A percentile compares a stretch with the other conserved stretches of the same genome.
These are phyloP conservation scores for Drosophila bocki DNA, from an alignment of 1,140 invertebrate genomes.

Conservation along the genomic window DNA sequence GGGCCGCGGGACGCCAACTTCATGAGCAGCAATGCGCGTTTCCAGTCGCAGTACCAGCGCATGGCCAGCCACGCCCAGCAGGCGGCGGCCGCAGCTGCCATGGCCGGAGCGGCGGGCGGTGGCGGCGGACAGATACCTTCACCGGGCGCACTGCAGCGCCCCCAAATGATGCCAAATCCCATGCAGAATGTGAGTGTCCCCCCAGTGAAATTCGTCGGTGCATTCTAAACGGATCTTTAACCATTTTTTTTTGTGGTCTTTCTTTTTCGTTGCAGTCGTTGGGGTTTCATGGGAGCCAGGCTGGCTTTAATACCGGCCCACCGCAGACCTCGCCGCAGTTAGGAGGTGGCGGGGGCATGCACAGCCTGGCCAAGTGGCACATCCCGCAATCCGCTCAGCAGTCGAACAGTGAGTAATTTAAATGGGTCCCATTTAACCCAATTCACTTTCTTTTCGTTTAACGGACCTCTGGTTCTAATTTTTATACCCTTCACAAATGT, in stretches of 20 bases:
- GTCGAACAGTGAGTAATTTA: constrained; percentile 79
- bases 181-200: constrained; percentile 79
- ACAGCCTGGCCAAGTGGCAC: constrained; percentile 87
- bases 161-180: constrained; percentile 79
- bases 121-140: constrained; percentile 79
- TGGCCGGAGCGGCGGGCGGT: constrained; percentile 64
- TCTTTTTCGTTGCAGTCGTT: constrained; percentile 62
- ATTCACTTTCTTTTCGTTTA: neutral
- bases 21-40: constrained; percentile 80
- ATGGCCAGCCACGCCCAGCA: constrained; percentile 83
- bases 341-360: constrained; percentile 68
- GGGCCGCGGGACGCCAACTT: constrained; percentile 71
- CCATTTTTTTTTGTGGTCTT: neutral
- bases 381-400: constrained; percentile 87
- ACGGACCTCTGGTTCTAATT: neutral
- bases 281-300: constrained; percentile 85
- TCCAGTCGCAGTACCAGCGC: constrained; percentile 80
- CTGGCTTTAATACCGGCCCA: constrained; percentile 82
- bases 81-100: constrained; percentile 76
- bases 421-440: neutral
- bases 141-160: constrained; percentile 72
- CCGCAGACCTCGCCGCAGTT: constrained; percentile 75
- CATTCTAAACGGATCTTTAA: neutral
- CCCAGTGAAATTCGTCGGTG: neutral
- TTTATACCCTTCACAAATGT: no score